Conservation (phyloP, 2,888 invertebrate genomes). For the Hydraecia micacea region DNA sequence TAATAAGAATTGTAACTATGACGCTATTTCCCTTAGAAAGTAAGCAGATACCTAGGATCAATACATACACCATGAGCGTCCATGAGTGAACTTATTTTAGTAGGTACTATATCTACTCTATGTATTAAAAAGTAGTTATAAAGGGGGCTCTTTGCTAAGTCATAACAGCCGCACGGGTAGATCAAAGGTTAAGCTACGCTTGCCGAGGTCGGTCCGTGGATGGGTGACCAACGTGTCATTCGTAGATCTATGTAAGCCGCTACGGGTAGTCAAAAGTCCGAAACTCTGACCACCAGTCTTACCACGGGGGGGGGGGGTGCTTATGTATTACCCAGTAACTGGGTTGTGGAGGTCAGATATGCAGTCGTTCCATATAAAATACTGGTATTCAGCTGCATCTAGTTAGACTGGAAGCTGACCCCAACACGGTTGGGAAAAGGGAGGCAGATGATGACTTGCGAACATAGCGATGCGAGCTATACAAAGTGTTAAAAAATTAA, state of each 20-base stretch:
- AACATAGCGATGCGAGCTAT: too few species aligned
- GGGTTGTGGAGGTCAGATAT: too few species aligned
- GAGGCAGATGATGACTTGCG: not conserved
- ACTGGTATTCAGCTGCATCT: not conserved
- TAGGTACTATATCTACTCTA: not conserved
- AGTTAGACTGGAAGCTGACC: not conserved
- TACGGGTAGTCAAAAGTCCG: not conserved
- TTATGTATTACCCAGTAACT: too few species aligned
- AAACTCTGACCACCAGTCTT: not conserved
- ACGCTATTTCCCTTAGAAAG: not conserved
- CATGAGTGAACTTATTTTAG: not conserved
- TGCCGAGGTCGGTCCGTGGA: not conserved
- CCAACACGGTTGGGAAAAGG: not conserved
- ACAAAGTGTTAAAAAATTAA: too few species aligned
- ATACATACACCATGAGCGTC: too few species aligned
- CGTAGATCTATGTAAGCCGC: not conserved
- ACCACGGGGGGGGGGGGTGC: too few species aligned
- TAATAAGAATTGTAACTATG: constrained; percentile 18
- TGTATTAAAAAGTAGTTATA: too few species aligned
- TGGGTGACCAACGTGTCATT: not conserved
- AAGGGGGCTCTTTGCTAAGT: not conserved
- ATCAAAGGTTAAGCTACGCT: not conserved
- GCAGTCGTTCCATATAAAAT: too few species aligned
- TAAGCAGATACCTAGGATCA: not conserved
- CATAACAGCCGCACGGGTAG: not conserved